Evolutionary conservation across 2,888 invertebrate genomes (phyloP), one percentile per base, ranked within the genome.

Genomic region (Nomada ruficornis): DNA sequence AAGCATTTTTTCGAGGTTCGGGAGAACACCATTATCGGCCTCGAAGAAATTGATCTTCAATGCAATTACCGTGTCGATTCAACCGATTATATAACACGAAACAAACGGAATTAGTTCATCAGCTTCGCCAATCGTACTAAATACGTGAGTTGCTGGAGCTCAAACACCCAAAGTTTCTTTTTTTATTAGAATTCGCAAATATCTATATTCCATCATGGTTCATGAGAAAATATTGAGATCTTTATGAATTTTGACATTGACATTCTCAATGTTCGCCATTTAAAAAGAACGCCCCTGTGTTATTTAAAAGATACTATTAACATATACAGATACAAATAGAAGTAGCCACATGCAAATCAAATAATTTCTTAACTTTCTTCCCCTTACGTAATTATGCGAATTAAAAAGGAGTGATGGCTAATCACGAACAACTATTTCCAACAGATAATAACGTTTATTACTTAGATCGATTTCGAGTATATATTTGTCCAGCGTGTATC

Each of bases 21-120:
- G 20, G 20, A 4, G 10, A 18, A n/a, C 2, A 23, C 60, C 44
- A 10, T 26, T 36, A n/a, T 50, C 26, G n/a, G 15, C 15, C 54
- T 47, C 15, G 55, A 11, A 10, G 50, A 15, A 55, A 59, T 44
- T 69, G 52, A 36, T 57, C 23, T 36, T 5, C 42, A 54, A 55
- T 20, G 13, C 10, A n/a, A 77, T 77, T 68, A 57, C 77, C 44
- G 65, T 23, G 55, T 29, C 20, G 73, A 55, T 57, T 70, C 42
- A 54, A 59, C 18, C 82, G 75, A 65, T 82, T 76, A 80, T 59
- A 54, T 76, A 80, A 82, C 64, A 20, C 29, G 64, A 50, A 42
- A 55, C 50, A 57, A 59, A 55, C 59, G 54, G 10, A 80, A 80
- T 44, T 76, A 65, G 67, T 72, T 29, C 74, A 18, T n/a, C 63